phyloP scores from a whole-genome alignment of 2,113 vertebrate genomes.

The Nothocercus julius region DNA sequence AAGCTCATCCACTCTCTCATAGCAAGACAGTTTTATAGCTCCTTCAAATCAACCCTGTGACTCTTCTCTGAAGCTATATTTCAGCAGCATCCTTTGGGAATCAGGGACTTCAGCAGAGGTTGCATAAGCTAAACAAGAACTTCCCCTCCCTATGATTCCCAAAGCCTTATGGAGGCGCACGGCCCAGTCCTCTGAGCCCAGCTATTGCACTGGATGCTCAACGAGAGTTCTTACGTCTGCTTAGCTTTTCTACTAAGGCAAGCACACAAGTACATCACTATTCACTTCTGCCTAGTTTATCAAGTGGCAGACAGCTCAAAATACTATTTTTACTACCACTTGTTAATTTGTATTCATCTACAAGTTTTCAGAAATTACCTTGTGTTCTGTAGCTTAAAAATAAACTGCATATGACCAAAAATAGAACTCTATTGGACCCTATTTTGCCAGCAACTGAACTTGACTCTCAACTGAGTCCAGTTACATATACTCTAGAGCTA shows the following conservation, averaged over 20 bases:
- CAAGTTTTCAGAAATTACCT: not conserved
- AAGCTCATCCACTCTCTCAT: not conserved
- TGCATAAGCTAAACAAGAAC: not conserved
- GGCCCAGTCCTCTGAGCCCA: too few species aligned
- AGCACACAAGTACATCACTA: too few species aligned
- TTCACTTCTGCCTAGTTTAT: not conserved
- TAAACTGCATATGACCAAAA: too few species aligned
- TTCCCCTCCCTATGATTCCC: accelerated
- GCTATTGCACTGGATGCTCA: not conserved
- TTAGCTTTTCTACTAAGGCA: not conserved
- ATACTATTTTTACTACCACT: not conserved
- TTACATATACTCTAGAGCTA: too few species aligned
- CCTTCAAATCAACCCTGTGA: not conserved
- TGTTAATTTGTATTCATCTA: not conserved
- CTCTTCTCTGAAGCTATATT: not conserved
- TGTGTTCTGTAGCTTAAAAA: too few species aligned
- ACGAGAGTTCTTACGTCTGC: not conserved
- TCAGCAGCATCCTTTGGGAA: not conserved
- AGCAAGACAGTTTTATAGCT: not conserved
- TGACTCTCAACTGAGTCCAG: too few species aligned
- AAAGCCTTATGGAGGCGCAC: not conserved
- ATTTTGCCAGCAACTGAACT: too few species aligned
- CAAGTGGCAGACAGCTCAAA: not conserved
- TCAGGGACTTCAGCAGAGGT: not conserved
- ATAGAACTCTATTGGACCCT: too few species aligned